Percentiles rank a stretch among this genome's conserved stretches.
These are phyloP conservation scores for Xerus inauris DNA, from an alignment of 2,113 vertebrate species.

Conservation along the genomic window DNA sequence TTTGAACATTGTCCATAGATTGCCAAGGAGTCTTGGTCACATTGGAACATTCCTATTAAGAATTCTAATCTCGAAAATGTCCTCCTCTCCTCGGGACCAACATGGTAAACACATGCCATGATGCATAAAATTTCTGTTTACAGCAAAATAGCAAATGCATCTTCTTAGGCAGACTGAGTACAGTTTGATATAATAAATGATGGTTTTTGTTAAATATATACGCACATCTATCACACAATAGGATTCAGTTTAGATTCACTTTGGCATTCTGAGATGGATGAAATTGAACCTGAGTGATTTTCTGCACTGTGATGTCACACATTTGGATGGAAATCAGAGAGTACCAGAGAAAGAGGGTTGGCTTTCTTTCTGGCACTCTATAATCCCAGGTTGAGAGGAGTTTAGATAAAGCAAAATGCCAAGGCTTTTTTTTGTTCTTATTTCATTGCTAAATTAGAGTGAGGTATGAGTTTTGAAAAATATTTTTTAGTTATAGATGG, in stretches of 20 bases:
- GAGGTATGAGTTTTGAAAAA: too few species aligned
- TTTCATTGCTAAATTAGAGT: conserved; percentile 35
- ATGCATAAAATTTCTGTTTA: background rate
- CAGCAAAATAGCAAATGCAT: background rate
- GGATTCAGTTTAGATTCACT: background rate
- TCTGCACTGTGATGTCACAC: background rate
- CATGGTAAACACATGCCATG: background rate
- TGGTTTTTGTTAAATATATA: background rate
- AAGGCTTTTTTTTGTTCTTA: conserved; percentile 47
- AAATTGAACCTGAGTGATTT: conserved; percentile 12
- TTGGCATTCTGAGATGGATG: conserved; percentile 30
- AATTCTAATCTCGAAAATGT: background rate
- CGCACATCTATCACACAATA: background rate
- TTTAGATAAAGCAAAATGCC: conserved; percentile 21
- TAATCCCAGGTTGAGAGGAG: background rate
- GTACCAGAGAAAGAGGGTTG: background rate
- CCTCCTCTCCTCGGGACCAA: background rate
- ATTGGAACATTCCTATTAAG: background rate
- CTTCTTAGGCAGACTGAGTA: background rate
- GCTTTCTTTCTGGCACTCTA: background rate
- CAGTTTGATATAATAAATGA: background rate
- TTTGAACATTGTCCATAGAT: background rate
- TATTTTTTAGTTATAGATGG: too few species aligned
- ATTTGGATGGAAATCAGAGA: conserved; percentile 34
- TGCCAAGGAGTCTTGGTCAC: background rate